Conservation (phyloP, 2,113 vertebrate genomes). For the Alexandromys fortis region DNA sequence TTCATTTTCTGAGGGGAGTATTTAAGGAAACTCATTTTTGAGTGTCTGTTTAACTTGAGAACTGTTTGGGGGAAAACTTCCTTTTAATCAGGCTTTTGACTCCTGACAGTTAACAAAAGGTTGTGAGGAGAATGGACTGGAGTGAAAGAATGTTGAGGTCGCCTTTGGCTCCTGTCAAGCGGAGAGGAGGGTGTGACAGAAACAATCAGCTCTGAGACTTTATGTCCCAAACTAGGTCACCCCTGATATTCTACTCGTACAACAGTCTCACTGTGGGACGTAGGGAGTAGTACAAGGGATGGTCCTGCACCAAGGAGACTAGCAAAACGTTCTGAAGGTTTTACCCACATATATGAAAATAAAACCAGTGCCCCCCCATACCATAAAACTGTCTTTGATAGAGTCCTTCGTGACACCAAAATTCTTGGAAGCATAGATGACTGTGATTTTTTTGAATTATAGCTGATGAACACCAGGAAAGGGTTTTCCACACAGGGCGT, state of each 20-base stretch:
- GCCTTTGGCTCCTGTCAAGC: constrained; percentile 9
- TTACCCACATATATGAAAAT: neutral
- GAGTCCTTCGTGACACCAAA: constrained; percentile 2
- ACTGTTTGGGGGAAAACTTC: neutral
- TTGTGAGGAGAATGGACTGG: neutral
- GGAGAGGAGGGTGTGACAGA: neutral
- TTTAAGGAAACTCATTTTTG: constrained; percentile 58
- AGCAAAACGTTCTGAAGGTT: constrained; percentile 18
- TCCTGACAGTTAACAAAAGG: neutral
- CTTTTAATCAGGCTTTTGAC: constrained; percentile 36
- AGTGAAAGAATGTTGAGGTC: neutral
- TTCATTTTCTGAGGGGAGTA: constrained; percentile 48
- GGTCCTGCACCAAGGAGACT: neutral
- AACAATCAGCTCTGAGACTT: neutral
- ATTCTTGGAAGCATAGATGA: neutral
- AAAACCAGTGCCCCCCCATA: neutral
- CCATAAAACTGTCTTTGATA: neutral
- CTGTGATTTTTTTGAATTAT: neutral
- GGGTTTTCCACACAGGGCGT: neutral
- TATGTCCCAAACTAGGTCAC: constrained; percentile 4
- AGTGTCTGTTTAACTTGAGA: constrained; percentile 47
- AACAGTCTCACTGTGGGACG: constrained; percentile 13
- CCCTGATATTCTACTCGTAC: neutral
- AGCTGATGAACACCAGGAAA: neutral
- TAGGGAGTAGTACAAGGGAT: neutral